These are phyloP conservation scores for Micrasema minimum DNA, from an alignment of 1,140 invertebrate species.

Conservation along the genomic window DNA sequence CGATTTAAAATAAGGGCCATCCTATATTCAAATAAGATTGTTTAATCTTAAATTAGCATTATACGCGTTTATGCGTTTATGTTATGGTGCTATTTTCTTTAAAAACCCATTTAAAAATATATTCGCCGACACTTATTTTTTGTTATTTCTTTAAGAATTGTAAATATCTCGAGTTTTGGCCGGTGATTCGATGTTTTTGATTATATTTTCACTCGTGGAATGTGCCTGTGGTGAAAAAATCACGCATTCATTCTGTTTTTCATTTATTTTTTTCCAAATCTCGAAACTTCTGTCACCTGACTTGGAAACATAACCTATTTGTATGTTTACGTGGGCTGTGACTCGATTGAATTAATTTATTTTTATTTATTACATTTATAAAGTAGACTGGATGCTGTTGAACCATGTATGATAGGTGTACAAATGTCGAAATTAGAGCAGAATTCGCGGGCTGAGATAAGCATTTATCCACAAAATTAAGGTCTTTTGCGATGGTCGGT, in stretches of 20 bases:
- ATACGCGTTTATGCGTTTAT: no score
- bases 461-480: no score
- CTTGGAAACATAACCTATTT: constrained; percentile 34
- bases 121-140: constrained; percentile 1
- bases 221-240: neutral
- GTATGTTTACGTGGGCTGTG: constrained; percentile 37
- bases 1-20: neutral
- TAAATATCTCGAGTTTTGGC: neutral
- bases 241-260: neutral
- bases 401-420: no score
- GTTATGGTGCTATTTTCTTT: neutral
- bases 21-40: no score
- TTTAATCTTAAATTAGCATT: no score
- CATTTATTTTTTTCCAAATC: constrained; percentile 10
- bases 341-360: neutral
- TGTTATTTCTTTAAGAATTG: constrained; percentile 10
- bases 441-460: no score
- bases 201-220: neutral
- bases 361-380: no score
- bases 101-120: constrained; percentile 1
- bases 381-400: no score
- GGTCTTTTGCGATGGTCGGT: no score
- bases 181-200: neutral
- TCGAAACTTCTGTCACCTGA: constrained; percentile 47
- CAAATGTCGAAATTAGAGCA: no score